phyloP scores from a whole-genome alignment of 2,888 invertebrate genomes.

The Leptinotarsa juncta region DNA sequence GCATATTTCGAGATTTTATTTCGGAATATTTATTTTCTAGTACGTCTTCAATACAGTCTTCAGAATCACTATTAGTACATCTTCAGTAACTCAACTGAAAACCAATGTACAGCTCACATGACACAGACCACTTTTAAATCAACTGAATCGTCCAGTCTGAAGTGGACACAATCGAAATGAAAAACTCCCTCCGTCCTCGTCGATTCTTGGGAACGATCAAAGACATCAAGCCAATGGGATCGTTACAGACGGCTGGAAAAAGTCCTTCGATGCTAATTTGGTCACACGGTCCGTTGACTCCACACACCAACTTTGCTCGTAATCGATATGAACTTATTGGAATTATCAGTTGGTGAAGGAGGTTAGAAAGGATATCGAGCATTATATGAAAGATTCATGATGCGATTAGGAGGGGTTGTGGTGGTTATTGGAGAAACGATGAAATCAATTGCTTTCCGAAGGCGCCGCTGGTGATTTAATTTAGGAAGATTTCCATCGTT shows the following conservation, averaged over 20 bases:
- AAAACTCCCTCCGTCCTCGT: background rate
- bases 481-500: background rate
- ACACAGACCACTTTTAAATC: background rate
- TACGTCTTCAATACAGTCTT: too few species aligned
- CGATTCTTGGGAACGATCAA: slow-evolving; percentile 3
- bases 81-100: too few species aligned
- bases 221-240: background rate
- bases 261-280: background rate
- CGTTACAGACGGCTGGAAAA: slow-evolving; percentile 11
- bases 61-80: too few species aligned
- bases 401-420: slow-evolving; percentile 3
- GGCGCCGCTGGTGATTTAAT: background rate
- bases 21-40: too few species aligned
- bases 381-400: slow-evolving; percentile 13
- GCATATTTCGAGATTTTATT: too few species aligned
- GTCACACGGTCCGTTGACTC: slow-evolving; percentile 11
- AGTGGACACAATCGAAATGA: background rate
- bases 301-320: slow-evolving; percentile 3
- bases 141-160: background rate
- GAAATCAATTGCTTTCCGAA: background rate
- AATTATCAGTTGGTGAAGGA: slow-evolving; percentile 1
- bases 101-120: background rate
- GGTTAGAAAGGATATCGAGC: slow-evolving; percentile 7
- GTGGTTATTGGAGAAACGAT: background rate
- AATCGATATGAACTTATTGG: slow-evolving; percentile 13